A percentile compares a stretch with the other conserved stretches of the same genome.
These are phyloP conservation scores for Chionis minor DNA, from an alignment of 2,113 vertebrate genomes.

Conservation along the genomic window DNA sequence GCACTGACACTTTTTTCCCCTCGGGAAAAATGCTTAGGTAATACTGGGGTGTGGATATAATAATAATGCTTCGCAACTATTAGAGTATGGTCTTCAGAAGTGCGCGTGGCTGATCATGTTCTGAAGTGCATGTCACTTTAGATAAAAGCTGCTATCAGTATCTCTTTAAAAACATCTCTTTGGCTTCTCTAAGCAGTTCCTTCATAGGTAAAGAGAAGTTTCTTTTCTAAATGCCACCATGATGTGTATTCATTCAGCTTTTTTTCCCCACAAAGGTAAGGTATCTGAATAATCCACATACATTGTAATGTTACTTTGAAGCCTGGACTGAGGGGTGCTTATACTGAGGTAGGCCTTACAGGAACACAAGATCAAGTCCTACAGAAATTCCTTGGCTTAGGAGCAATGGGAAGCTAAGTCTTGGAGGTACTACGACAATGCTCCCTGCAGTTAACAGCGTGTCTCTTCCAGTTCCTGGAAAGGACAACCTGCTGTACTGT, in stretches of 20 bases:
- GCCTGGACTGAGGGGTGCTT: not conserved
- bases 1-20: not conserved
- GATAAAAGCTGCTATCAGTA: not conserved
- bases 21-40: not conserved
- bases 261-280: not conserved
- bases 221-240: not conserved
- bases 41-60: not conserved
- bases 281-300: rapidly evolving
- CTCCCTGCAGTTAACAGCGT: not conserved
- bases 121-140: not conserved
- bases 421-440: not conserved
- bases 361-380: not conserved
- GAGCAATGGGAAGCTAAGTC: not conserved
- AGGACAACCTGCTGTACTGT: not conserved
- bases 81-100: not conserved
- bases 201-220: not conserved
- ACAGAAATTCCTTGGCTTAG: not conserved
- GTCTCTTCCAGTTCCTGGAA: not conserved
- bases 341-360: rapidly evolving
- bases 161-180: not conserved
- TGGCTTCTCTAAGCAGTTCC: not conserved
- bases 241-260: not conserved
- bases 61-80: not conserved
- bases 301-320: not conserved
- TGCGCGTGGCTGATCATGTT: not conserved